These are phyloP conservation scores for Thomomys bottae DNA, from an alignment of 2,113 vertebrate species.

Conservation along the genomic window DNA sequence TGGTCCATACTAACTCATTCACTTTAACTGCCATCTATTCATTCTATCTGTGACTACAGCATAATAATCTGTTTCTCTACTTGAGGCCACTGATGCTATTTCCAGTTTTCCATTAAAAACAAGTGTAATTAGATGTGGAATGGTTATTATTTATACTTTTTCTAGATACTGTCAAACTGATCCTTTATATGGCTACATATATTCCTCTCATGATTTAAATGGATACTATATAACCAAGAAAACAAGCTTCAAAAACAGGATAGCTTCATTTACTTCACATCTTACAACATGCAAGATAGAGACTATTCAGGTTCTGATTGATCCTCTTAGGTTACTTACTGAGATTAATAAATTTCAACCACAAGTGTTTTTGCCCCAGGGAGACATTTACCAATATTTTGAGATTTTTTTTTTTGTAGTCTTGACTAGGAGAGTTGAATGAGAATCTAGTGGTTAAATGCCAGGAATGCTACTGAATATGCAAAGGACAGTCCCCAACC, in stretches of 20 bases:
- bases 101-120: conserved; percentile 27
- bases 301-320: not conserved
- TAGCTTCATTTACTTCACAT: conserved; percentile 11
- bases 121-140: not conserved
- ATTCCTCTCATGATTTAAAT: not conserved
- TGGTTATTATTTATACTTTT: conserved; percentile 36
- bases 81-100: not conserved
- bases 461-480: not conserved
- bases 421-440: not conserved
- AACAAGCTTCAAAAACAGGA: conserved; percentile 8
- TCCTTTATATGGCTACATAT: not conserved
- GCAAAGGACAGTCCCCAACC: not conserved
- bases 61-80: not conserved
- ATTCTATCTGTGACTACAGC: not conserved
- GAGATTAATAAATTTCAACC: conserved; percentile 21
- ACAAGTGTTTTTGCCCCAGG: not conserved
- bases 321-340: not conserved
- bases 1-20: not conserved
- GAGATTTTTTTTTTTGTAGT: not conserved
- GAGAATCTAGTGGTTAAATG: not conserved
- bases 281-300: not conserved
- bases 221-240: not conserved
- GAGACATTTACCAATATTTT: not conserved
- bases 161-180: conserved; percentile 13
- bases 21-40: not conserved